Base-by-base conservation (phyloP, 2,888 invertebrate species). In the Meganola albula region DNA sequence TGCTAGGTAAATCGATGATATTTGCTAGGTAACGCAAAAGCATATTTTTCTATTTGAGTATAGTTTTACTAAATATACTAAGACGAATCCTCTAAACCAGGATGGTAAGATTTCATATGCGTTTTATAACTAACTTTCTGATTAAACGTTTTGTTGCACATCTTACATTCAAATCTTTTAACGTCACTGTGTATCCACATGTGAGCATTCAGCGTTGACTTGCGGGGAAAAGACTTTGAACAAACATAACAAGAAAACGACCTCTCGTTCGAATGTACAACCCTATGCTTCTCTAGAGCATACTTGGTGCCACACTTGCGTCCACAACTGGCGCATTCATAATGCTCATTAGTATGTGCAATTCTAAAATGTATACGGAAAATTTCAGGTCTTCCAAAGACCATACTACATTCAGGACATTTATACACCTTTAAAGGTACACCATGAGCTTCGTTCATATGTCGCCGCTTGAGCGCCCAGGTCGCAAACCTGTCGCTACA, bases 201-300 rank as follows among this genome's bases (percentile, higher is more conserved):
- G 36, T 82, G 80, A 36, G 73, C 70, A 1, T 49, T 53, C 12
- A 83, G 40, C 1, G 68, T 72, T n/a, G 70, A 70, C 41, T 75
- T 76, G 10, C 76, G 58, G 1, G 67, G 60, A 43, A 82, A 83
- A 1, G 59, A 51, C 33, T 87, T 87, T 0, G 70, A 50, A 34
- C 88, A 88, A 1, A 79, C 65, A n/a, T 64, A 59, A 39, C 88
- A 88, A 8, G 68, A 56, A 34, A 77, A 87, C 1, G 73, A 63
- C 37, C 82, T 85, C 28, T 77, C 77, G 5, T 76, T 79, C 0
- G 84, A 82, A 45, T 88, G 88, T 1, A 72, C 70, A 1, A 83
- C 66, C 59, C 74, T 63, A 40, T 88, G 88, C 8, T 75, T 74
- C 5, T 76, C 68, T n/a, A 88, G 51, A 31, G 63, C 64, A 9